Base-by-base conservation (phyloP, 2,113 vertebrate species). In the Gracilinanus agilis region DNA sequence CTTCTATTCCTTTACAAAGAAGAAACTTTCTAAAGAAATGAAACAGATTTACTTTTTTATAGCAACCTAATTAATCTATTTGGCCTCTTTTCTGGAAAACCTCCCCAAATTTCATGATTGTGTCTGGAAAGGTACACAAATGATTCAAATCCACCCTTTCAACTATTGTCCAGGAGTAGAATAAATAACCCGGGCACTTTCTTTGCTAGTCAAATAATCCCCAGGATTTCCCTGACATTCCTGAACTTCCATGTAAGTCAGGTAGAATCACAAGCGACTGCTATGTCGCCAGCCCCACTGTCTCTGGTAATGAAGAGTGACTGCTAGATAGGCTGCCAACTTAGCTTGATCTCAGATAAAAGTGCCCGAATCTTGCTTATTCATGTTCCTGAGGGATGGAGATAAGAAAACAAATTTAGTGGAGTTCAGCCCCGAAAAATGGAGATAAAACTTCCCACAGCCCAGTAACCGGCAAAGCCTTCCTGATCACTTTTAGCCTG, bases 351-450 rank as follows among this genome's bases (percentile, higher is more conserved):
- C 0, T 54, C 95, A 95, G 94, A 96, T 95, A 97, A 95, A 95
- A 92, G 89, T 3, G 29, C 53, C 55, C 93, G 53, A 92, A 94
- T 97, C 83, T 97, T 49, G 92, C 93, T 96, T 97, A 98, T 97
- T 97, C 53, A 25, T 94, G 93, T 96, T 98, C 96, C 97, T 97
- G 97, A 96, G 94, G 91, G 93, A 97, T 95, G 95, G 90, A 98
- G 98, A 98, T 97, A 98, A 98, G 97, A 94, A 98, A 98, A 98
- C 95, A 97, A 96, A 97, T 98, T 97, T 97, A 93, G 96, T 91
- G 93, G 93, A 94, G 83, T 75, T 97, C 92, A 93, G n/a, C 90
- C 88, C 83, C 96, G 54, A 58, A 94, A 49, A 92, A 93, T 83
- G 90, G 93, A 98, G 96, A 97, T 97, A 92, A 97, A 97, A 97